A percentile compares a stretch with the other conserved stretches of the same genome.
Evolutionary conservation across 2,888 invertebrate species (phyloP).

Genomic region (Azorinus chamasolen): DNA sequence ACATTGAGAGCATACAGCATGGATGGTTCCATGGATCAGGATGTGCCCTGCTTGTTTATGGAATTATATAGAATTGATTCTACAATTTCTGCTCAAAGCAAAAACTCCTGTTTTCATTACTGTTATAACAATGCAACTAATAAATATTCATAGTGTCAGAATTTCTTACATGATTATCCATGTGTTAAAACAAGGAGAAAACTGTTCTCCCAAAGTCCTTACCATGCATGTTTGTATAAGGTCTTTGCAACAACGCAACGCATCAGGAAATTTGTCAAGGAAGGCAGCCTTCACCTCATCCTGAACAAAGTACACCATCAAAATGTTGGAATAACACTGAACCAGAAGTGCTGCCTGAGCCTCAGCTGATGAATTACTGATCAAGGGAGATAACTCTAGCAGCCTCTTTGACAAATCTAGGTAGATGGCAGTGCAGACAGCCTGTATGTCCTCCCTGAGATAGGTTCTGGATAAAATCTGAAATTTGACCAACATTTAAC

Average conservation of each 20-base stretch:
- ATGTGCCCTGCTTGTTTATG: too few species aligned
- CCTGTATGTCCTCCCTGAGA: constrained; percentile 40
- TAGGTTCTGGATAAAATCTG: constrained; percentile 57
- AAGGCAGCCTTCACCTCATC: constrained; percentile 17
- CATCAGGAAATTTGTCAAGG: not conserved
- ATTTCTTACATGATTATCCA: too few species aligned
- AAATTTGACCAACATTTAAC: constrained; percentile 2
- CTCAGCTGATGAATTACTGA: not conserved
- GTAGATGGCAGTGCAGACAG: constrained; percentile 23
- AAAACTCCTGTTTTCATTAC: too few species aligned
- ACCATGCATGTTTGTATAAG: constrained; percentile 21
- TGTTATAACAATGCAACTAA: too few species aligned
- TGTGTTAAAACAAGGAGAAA: too few species aligned
- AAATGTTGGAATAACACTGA: constrained; percentile 23
- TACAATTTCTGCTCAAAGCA: too few species aligned
- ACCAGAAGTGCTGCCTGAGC: constrained; percentile 25
- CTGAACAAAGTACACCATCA: constrained; percentile 9
- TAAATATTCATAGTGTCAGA: too few species aligned
- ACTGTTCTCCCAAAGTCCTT: too few species aligned
- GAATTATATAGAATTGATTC: too few species aligned
- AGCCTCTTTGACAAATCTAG: constrained; percentile 23
- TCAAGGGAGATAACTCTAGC: constrained; percentile 10
- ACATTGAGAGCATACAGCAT: too few species aligned
- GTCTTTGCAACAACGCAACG: constrained; percentile 44
- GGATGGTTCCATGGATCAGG: too few species aligned